Conservation (phyloP, 2,113 vertebrate genomes). For the Apistogramma diplotaenia region DNA sequence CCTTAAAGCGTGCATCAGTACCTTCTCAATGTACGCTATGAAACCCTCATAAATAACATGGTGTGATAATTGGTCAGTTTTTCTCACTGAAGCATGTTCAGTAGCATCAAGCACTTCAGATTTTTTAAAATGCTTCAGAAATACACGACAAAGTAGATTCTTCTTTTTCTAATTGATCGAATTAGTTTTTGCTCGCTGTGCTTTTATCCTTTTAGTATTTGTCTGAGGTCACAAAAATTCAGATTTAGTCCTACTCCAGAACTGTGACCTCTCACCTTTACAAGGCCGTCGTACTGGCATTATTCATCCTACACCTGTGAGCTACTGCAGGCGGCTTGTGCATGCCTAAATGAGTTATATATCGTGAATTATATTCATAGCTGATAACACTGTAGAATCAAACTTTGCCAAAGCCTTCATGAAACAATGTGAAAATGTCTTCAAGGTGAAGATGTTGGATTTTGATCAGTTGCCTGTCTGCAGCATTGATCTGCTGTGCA, state of each 20-base stretch:
- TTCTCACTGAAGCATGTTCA: not conserved
- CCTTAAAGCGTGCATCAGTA: not conserved
- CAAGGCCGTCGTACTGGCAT: slow-evolving; percentile 43
- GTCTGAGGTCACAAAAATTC: slow-evolving; percentile 1
- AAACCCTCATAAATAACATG: not conserved
- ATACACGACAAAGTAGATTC: not conserved
- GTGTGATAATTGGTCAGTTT: not conserved
- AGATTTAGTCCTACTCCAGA: slow-evolving; percentile 25
- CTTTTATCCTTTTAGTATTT: not conserved
- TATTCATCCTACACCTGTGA: slow-evolving; percentile 38
- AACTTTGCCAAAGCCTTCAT: not conserved
- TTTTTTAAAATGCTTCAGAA: not conserved
- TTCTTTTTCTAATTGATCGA: not conserved
- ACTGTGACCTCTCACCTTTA: slow-evolving; percentile 60
- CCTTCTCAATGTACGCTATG: not conserved
- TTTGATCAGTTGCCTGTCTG: not conserved
- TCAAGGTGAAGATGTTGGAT: not conserved
- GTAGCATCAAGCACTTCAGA: not conserved
- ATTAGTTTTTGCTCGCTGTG: not conserved
- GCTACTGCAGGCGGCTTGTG: slow-evolving; percentile 21
- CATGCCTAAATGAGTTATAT: slow-evolving; percentile 21
- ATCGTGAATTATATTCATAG: slow-evolving; percentile 14
- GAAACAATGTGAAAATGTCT: not conserved
- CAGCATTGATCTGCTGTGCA: not conserved
- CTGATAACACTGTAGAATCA: slow-evolving; percentile 14